Base-by-base conservation (phyloP, 2,113 vertebrate genomes). In the Melospiza georgiana region DNA sequence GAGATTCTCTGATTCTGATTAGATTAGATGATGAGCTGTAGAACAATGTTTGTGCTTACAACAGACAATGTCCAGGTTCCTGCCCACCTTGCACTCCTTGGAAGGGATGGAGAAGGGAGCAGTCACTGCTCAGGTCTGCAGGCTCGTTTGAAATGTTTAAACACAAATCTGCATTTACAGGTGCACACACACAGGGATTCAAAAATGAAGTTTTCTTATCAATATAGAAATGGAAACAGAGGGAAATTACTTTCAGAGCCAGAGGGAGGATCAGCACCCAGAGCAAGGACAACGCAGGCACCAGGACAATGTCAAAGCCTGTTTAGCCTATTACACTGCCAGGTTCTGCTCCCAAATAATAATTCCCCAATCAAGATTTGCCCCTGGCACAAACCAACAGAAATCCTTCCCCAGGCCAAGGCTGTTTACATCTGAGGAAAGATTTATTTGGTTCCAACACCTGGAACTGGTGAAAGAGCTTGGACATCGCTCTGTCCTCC, bases 181-280 rank as follows among this genome's bases (percentile, higher is more conserved):
- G 13, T 37, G 37, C 39, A 18, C 1, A 31, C 23, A 62, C 9
- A 58, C 41, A 16, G 20, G 17, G 19, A 66, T 12, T 66, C 63
- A 76, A 52, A 88, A 93, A 24, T 46, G 63, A 83, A 30, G 25
- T 71, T 80, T 92, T 90, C 75, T 92, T 86, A 80, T 94, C 85
- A 80, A 46, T 74, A 51, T 5, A 90, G 90, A 93, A 95, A 90
- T 88, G 71, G 77, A 41, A 94, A 94, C 61, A 65, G 3, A 2
- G 24, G 43, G 33, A 55, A 93, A 90, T 84, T 69, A 62, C 92
- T 54, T 76, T 54, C 61, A 17, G 76, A 94, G 91, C 84, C 84
- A 78, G 83, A 74, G 86, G 86, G 86, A 72, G 52, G 76, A 90
- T 63, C 52, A 90, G 76, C 55, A 58, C 55, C 21, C 22, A 2